A percentile compares a stretch with the other conserved stretches of the same genome.
Evolutionary conservation across 2,113 vertebrate genomes (phyloP).

Genomic region (Dinomys branickii): DNA sequence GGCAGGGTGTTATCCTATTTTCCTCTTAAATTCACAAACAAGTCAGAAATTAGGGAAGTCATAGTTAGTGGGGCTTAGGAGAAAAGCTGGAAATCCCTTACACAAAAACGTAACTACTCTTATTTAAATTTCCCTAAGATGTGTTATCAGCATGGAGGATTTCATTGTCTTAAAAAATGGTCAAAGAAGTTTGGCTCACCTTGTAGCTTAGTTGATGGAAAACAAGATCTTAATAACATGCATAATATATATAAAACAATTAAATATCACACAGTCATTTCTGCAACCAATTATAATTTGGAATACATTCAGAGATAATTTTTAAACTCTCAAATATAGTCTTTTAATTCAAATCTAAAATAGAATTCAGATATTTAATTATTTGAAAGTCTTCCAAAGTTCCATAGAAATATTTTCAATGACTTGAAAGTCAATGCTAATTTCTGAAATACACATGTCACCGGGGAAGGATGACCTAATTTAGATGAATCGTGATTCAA

Average conservation of each 20-base stretch:
- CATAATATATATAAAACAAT: background rate
- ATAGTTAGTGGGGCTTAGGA: background rate
- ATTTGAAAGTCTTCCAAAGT: slow-evolving; percentile 64
- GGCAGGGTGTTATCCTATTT: background rate
- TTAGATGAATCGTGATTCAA: slow-evolving; percentile 72
- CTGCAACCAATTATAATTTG: background rate
- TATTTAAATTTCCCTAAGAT: background rate
- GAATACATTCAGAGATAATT: background rate
- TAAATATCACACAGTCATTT: background rate
- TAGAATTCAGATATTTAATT: slow-evolving; percentile 61
- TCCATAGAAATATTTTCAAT: slow-evolving; percentile 64
- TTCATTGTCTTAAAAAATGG: background rate
- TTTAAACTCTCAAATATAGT: background rate
- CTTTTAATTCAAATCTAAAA: slow-evolving; percentile 42
- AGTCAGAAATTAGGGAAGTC: background rate
- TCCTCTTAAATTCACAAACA: background rate
- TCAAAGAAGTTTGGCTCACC: background rate
- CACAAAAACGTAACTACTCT: background rate
- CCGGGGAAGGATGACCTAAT: slow-evolving; percentile 78
- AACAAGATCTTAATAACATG: background rate
- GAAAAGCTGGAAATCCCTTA: background rate
- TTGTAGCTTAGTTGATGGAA: background rate
- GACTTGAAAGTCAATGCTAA: slow-evolving; percentile 75
- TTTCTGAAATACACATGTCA: slow-evolving; percentile 76
- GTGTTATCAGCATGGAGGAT: background rate